Base-by-base conservation (phyloP, 2,113 vertebrate genomes). In the Ptyas mucosa region DNA sequence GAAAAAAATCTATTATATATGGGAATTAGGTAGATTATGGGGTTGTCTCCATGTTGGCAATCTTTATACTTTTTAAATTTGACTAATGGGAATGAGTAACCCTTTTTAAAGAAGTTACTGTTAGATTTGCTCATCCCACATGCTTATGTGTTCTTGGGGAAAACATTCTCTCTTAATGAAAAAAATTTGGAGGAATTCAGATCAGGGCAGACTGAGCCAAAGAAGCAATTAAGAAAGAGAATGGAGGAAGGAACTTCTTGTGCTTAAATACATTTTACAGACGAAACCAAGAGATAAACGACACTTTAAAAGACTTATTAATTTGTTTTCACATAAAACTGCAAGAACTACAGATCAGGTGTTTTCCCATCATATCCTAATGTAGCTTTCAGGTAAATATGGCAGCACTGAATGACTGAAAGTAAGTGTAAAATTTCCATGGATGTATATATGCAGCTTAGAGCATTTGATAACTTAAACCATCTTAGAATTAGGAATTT, bases 401-500 rank as follows among this genome's bases (percentile, higher is more conserved):
- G 29, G 29, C 29, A 34, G 64, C 64, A 15, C 11, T 69, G 61
- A 69, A 87, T 91, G 89, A 51, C 86, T 94, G 89, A 91, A 21
- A 49, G 43, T 90, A 81, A 85, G n/a, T 87, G 3, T 46, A 86
- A 86, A 5, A 2, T 91, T 89, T 58, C 75, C 88, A 58, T 6
- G 91, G 29, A 11, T 15, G 1, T 96, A 1, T 69, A 29, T 39
- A 18, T 58, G 52, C 89, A 64, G 12, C 94, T 94, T 57, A 92
- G 88, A 9, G 8, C 39, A 87, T 69, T 90, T 69, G 89, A 93
- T 10, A 75, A 93, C 90, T 26, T 2, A 61, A 3, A 87, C 92
- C 89, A 20, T 12, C 34, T 92, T 89, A 58, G 57, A 95, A 93
- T 90, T 55, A 93, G 0, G 0, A 69, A 93, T 93, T 94, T 91